Conservation (phyloP, 2,797 vertebrate genomes). For the Tapera naevia region DNA sequence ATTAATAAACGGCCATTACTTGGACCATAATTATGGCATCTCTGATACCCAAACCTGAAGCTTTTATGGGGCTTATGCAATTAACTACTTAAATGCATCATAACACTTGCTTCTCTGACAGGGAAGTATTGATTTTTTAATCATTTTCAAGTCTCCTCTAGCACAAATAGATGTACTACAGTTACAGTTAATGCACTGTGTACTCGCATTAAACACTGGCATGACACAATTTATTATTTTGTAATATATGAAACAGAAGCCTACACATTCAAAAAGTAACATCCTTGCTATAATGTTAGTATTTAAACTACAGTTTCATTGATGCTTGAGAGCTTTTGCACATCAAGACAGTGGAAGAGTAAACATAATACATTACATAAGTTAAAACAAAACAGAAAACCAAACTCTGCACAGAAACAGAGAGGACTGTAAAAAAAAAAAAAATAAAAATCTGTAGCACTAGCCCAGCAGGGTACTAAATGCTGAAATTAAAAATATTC, state of each 20-base stretch:
- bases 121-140: constrained; percentile 98
- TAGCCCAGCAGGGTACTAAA: neutral
- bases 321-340: constrained; percentile 32
- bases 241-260: constrained; percentile 71
- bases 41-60: constrained; percentile 78
- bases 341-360: neutral
- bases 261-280: constrained; percentile 59
- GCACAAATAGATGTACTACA: constrained; percentile 95
- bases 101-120: constrained; percentile 88
- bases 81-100: constrained; percentile 84
- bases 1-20: constrained; percentile 66
- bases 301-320: constrained; percentile 16
- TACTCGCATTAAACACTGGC: constrained; percentile 78
- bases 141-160: constrained; percentile 94
- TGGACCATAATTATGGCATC: constrained; percentile 73
- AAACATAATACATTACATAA: neutral
- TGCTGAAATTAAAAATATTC: constrained; percentile 51
- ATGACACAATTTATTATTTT: constrained; percentile 79
- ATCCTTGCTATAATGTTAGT: neutral
- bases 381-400: neutral
- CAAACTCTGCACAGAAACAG: neutral
- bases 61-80: constrained; percentile 81
- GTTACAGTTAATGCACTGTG: constrained; percentile 88
- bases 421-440: neutral
- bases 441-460: neutral